A percentile compares a stretch with the other conserved stretches of the same genome.
Conservation (phyloP, 2,888 invertebrate genomes). For the Meghimatium bilineatum region DNA sequence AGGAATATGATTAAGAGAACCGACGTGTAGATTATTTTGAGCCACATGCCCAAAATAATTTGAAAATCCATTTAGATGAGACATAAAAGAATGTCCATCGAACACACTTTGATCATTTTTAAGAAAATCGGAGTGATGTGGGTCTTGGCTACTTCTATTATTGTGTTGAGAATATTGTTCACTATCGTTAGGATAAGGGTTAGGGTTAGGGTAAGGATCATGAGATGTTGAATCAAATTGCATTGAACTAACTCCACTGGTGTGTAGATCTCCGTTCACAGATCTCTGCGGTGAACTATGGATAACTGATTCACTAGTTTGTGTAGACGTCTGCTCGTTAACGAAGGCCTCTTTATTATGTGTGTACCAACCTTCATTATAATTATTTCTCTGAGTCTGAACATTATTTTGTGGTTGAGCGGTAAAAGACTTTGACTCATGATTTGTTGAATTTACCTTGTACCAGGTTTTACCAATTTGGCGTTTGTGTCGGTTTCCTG, state of each 20-base stretch:
- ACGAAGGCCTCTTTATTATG: neutral
- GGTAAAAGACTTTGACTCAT: no score
- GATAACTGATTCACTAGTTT: neutral
- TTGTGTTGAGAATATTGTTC: neutral
- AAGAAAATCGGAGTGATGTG: neutral
- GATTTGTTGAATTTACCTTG: neutral
- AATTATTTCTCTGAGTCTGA: neutral
- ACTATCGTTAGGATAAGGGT: neutral
- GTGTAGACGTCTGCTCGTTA: neutral
- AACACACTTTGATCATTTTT: neutral
- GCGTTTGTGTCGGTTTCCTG: neutral
- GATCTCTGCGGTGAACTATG: neutral
- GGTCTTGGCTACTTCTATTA: neutral
- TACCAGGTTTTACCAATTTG: neutral
- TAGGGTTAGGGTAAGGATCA: neutral
- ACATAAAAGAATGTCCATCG: neutral
- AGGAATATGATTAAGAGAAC: neutral
- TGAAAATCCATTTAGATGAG: neutral
- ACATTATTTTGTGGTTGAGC: neutral
- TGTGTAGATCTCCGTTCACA: neutral
- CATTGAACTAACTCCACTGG: neutral
- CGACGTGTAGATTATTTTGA: neutral
- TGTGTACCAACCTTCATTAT: no score
- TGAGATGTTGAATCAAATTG: neutral
- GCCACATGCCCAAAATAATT: neutral